phyloP scores from a whole-genome alignment of 2,888 invertebrate genomes.

The Deroplatys truncata region DNA sequence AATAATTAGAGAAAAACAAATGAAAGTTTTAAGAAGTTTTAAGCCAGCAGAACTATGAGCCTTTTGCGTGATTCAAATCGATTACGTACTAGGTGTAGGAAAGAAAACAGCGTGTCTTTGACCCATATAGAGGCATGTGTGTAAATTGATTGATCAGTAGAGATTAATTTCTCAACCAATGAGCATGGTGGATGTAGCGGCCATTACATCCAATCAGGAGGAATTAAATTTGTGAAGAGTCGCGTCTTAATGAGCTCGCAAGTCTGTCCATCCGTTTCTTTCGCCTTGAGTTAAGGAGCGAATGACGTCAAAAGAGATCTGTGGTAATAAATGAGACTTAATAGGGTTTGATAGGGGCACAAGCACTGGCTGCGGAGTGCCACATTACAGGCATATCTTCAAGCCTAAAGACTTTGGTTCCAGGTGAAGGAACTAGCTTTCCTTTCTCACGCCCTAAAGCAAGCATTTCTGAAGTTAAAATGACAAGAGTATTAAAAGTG shows the following conservation, averaged over 20 bases:
- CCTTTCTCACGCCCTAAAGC: background rate
- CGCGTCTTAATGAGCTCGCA: slow-evolving; percentile 25
- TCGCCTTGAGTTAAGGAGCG: slow-evolving; percentile 27
- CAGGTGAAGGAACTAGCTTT: background rate
- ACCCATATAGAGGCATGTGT: background rate
- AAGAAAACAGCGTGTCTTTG: background rate
- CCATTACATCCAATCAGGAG: slow-evolving; percentile 6
- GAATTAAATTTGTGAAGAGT: slow-evolving; percentile 11
- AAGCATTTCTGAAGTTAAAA: background rate
- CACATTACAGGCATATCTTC: background rate
- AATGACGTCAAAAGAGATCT: slow-evolving; percentile 28
- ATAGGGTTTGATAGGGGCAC: slow-evolving; percentile 31
- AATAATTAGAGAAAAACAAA: background rate
- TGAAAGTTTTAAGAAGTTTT: background rate
- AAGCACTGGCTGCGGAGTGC: slow-evolving; percentile 9
- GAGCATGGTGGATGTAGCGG: background rate
- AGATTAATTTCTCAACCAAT: slow-evolving; percentile 7
- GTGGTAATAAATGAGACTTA: slow-evolving; percentile 30
- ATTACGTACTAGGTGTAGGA: background rate
- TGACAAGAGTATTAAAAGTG: no score
- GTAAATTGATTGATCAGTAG: slow-evolving; percentile 7
- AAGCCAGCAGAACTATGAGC: background rate
- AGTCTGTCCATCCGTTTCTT: slow-evolving; percentile 8
- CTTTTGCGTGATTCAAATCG: background rate
- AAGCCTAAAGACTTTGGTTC: background rate